Conservation (phyloP, 2,888 invertebrate genomes). For the Spilarctia lutea region DNA sequence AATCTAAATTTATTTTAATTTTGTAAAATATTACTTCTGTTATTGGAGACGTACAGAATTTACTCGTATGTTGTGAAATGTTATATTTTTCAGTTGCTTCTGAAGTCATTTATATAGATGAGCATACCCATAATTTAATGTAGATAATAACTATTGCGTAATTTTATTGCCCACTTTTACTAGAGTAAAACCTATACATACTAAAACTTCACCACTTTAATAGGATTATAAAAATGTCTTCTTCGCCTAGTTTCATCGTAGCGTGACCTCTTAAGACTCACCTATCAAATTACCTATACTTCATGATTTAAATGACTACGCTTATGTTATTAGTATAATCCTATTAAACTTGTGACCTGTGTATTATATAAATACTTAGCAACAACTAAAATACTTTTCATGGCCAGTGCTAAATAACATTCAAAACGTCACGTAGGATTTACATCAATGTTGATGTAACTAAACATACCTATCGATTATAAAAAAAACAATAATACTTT, state of each 20-base stretch:
- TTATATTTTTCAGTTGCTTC: neutral
- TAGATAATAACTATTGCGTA: too few relatives aligned
- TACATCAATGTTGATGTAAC: neutral
- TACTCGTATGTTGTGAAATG: neutral
- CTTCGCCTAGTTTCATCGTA: neutral
- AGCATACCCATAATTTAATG: too few relatives aligned
- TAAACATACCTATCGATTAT: neutral
- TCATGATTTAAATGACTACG: slow-evolving; percentile 43
- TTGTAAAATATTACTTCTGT: neutral
- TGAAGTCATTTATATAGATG: too few relatives aligned
- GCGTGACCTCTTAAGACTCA: neutral
- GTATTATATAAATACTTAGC: neutral
- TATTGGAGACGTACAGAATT: neutral
- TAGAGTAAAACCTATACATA: neutral
- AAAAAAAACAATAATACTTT: neutral
- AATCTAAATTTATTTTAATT: too few relatives aligned
- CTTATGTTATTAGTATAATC: slow-evolving; percentile 35
- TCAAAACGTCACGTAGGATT: neutral
- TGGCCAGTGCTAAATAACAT: neutral
- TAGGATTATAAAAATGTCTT: neutral
- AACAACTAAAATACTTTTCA: neutral
- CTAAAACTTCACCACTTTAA: neutral
- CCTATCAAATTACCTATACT: slow-evolving; percentile 17
- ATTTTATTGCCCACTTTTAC: neutral
- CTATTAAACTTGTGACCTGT: slow-evolving; percentile 41